These are phyloP conservation scores for Falco berigora DNA, from an alignment of 2,797 vertebrate genomes.

Conservation along the genomic window DNA sequence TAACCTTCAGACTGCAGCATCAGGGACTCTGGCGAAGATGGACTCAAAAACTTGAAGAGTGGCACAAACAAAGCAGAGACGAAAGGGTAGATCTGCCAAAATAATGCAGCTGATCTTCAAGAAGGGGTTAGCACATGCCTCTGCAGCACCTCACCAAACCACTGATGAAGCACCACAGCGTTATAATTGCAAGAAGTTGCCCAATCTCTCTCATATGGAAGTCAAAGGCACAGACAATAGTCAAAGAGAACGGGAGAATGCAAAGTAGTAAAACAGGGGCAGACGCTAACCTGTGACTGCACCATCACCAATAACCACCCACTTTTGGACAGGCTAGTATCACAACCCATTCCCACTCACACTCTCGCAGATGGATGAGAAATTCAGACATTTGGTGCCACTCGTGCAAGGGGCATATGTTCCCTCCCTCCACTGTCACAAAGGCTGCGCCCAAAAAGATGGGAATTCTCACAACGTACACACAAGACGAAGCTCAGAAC, in stretches of 20 bases:
- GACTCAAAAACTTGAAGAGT: not conserved
- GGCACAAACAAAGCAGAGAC: not conserved
- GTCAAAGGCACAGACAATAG: not conserved
- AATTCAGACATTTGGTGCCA: not conserved
- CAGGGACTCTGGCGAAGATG: not conserved
- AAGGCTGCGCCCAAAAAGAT: not conserved
- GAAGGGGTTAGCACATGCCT: not conserved
- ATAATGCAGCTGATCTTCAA: not conserved
- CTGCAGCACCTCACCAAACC: not conserved
- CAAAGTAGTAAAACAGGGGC: not conserved
- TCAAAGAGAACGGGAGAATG: not conserved
- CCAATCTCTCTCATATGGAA: not conserved
- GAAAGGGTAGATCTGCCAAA: not conserved
- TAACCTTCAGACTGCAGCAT: too few species aligned
- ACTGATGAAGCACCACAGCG: not conserved
- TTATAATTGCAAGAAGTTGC: not conserved
- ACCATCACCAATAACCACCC: too few species aligned
- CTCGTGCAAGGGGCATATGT: fast-evolving
- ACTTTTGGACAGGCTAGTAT: not conserved
- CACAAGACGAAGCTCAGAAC: not conserved
- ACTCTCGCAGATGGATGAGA: not conserved
- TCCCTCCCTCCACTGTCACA: not conserved
- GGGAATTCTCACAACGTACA: not conserved
- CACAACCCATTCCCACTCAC: not conserved
- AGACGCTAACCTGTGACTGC: not conserved